Percentiles rank a stretch among this genome's conserved stretches.
phyloP scores from a whole-genome alignment of 2,797 vertebrate species.

The Sebastes goodei region DNA sequence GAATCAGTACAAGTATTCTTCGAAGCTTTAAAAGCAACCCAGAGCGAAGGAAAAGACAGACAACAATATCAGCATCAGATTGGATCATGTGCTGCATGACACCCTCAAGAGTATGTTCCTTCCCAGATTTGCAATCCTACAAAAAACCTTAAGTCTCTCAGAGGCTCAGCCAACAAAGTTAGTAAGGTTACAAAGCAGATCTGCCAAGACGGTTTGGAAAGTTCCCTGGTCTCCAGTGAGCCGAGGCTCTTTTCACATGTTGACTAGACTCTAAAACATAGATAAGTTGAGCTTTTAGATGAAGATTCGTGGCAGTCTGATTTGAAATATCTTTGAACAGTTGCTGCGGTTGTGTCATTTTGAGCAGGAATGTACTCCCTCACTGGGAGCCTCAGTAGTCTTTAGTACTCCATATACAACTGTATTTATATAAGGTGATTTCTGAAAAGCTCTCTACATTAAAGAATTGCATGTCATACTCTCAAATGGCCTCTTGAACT shows the following conservation, averaged over 20 bases:
- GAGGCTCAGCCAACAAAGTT: constrained; percentile 53
- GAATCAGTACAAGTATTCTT: background rate
- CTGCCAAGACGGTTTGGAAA: constrained; percentile 45
- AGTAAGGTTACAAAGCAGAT: constrained; percentile 51
- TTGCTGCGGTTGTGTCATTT: constrained; percentile 24
- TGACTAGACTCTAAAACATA: constrained; percentile 57
- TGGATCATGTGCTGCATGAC: constrained; percentile 36
- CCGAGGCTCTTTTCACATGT: constrained; percentile 37
- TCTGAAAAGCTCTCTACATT: background rate
- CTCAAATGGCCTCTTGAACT: constrained; percentile 1
- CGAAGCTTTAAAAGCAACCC: constrained; percentile 18
- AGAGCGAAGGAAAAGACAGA: background rate
- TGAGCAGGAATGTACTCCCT: constrained; percentile 24
- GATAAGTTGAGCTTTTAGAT: constrained; percentile 49
- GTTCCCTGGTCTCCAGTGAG: constrained; percentile 42
- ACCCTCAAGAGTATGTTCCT: constrained; percentile 21
- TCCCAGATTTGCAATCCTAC: constrained; percentile 43
- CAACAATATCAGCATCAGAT: constrained; percentile 13
- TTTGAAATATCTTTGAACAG: constrained; percentile 37
- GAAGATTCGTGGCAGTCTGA: constrained; percentile 27
- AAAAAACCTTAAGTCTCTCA: constrained; percentile 50
- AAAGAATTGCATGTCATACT: background rate
- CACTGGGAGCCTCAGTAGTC: constrained; percentile 13
- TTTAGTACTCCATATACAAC: background rate
- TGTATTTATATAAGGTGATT: constrained; percentile 22